Conservation (phyloP, 53 echinoderm and acorn worm genomes). For the Henricia sp. region DNA sequence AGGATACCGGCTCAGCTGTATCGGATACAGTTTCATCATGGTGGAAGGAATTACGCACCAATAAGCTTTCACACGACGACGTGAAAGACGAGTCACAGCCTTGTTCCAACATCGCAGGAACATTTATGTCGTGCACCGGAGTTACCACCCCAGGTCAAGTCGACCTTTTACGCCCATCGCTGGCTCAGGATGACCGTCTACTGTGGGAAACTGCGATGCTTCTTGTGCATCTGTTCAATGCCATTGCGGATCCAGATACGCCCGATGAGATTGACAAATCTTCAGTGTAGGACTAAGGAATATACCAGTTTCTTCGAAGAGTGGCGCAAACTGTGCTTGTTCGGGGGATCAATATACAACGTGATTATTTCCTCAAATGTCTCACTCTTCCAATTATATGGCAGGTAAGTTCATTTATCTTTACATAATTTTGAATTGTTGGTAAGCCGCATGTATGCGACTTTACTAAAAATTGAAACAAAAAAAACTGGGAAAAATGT, state of each 20-base stretch:
- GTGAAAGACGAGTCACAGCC: slow-evolving; percentile 12
- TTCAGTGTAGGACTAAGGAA: background rate
- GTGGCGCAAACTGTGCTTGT: too few species aligned
- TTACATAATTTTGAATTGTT: too few species aligned
- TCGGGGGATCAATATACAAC: too few species aligned
- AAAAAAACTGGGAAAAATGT: too few species aligned
- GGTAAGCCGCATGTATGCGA: too few species aligned
- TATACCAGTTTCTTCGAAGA: too few species aligned
- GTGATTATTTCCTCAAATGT: too few species aligned
- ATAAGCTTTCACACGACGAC: background rate
- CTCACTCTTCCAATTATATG: too few species aligned
- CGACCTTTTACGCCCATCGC: background rate
- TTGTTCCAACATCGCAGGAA: slow-evolving; percentile 19
- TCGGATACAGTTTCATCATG: background rate
- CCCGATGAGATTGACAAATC: background rate
- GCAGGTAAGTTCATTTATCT: too few species aligned
- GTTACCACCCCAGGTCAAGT: slow-evolving; percentile 22
- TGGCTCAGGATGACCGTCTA: slow-evolving; percentile 12
- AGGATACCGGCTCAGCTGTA: background rate
- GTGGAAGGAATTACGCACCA: slow-evolving; percentile 18
- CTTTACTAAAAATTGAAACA: too few species aligned
- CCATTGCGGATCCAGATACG: background rate
- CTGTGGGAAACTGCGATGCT: background rate
- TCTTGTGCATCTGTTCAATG: slow-evolving; percentile 14
- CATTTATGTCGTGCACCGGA: slow-evolving; percentile 4